Conservation (phyloP, 53 echinoderm and acorn worm genomes). For the Holothuria leucospilota region DNA sequence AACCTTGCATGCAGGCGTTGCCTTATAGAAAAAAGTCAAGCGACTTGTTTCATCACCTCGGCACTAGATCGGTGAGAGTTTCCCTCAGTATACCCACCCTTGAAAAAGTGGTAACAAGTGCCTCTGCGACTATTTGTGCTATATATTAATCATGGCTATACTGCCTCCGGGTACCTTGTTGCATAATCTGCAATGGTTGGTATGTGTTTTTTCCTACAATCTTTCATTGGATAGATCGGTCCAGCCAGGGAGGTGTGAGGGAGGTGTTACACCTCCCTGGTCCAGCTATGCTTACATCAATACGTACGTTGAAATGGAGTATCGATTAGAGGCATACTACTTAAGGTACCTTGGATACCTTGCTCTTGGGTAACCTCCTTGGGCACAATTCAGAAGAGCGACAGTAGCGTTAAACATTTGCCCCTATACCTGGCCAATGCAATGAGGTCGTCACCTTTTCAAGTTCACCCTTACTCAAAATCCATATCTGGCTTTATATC, state of each 20-base stretch:
- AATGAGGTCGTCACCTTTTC: too few species aligned
- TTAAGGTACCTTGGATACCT: slow-evolving; percentile 39
- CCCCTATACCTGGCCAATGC: too few species aligned
- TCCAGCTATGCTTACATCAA: slow-evolving; percentile 49
- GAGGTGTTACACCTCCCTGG: too few species aligned
- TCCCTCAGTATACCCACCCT: slow-evolving; percentile 33
- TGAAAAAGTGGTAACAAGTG: slow-evolving; percentile 27
- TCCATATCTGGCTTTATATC: too few species aligned
- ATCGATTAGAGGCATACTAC: slow-evolving; percentile 29
- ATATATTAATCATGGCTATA: slow-evolving; percentile 11
- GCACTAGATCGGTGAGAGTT: slow-evolving; percentile 31
- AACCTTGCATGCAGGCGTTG: too few species aligned
- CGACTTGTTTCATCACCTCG: slow-evolving; percentile 31
- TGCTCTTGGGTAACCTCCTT: slow-evolving; percentile 33
- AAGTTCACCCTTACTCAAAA: too few species aligned
- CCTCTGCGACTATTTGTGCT: slow-evolving; percentile 48
- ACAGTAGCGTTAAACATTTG: too few species aligned
- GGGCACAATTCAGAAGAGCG: too few species aligned
- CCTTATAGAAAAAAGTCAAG: too few species aligned
- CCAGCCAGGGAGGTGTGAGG: too few species aligned
- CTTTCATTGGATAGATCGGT: slow-evolving; percentile 45
- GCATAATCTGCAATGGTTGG: slow-evolving; percentile 28
- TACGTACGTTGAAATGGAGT: slow-evolving; percentile 10
- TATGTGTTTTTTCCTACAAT: slow-evolving; percentile 36
- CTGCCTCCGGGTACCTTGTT: slow-evolving; percentile 51